phyloP scores from a whole-genome alignment of 2,113 vertebrate genomes.

The Neopipo cinnamomea region DNA sequence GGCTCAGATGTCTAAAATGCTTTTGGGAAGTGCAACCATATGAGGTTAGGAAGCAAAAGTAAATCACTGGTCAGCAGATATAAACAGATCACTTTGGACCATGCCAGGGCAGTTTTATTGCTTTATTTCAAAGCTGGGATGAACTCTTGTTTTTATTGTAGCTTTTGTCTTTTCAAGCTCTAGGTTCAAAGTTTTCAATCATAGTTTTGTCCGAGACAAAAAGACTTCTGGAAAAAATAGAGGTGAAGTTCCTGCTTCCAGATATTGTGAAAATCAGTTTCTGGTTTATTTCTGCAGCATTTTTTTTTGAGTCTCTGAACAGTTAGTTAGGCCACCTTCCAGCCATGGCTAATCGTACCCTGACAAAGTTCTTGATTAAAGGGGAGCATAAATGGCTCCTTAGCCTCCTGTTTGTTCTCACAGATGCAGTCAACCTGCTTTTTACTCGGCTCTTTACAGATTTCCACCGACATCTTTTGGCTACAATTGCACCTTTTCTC shows the following conservation, averaged over 20 bases:
- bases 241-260: neutral
- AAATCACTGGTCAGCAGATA: conserved; percentile 44
- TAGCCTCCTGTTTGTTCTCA: neutral
- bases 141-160: neutral
- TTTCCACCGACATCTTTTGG: neutral
- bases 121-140: neutral
- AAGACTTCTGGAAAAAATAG: neutral
- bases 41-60: conserved; percentile 56
- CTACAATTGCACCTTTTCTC: neutral
- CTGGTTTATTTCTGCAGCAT: neutral
- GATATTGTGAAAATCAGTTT: neutral
- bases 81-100: neutral
- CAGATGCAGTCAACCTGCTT: neutral
- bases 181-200: neutral
- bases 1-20: conserved; percentile 48
- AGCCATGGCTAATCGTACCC: neutral
- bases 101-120: neutral
- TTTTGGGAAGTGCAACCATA: conserved; percentile 35
- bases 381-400: neutral
- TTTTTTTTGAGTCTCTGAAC: neutral
- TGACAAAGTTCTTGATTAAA: neutral
- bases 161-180: neutral
- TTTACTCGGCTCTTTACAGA: neutral
- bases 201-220: neutral
- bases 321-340: neutral